Conservation (phyloP, 2,888 invertebrate genomes). For the Andrena bucephala region DNA sequence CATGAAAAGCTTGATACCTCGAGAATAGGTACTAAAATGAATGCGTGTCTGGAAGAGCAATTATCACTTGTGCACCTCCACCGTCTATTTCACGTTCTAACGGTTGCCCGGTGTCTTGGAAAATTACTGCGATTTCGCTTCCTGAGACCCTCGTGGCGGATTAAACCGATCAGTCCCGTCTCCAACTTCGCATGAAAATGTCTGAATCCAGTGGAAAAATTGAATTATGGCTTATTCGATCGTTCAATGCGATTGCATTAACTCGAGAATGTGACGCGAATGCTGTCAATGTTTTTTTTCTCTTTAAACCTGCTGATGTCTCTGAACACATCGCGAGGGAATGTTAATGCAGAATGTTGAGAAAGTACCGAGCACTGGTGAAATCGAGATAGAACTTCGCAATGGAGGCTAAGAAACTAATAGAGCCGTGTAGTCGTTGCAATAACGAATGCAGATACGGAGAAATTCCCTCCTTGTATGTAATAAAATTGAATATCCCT, state of each 20-base stretch:
- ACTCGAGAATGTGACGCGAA: too few relatives aligned
- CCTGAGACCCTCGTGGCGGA: background rate
- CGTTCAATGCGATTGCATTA: too few relatives aligned
- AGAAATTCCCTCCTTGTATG: background rate
- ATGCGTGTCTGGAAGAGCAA: constrained; percentile 38
- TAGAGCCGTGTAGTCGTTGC: background rate
- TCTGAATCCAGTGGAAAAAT: too few relatives aligned
- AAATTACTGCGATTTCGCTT: background rate
- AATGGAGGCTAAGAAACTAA: background rate
- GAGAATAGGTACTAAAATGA: constrained; percentile 41
- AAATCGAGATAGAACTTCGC: background rate
- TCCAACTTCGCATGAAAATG: background rate
- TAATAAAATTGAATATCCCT: constrained; percentile 37
- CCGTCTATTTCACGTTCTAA: background rate
- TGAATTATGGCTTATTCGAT: too few relatives aligned
- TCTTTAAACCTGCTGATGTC: too few relatives aligned
- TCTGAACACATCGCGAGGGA: too few relatives aligned
- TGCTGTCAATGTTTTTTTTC: too few relatives aligned
- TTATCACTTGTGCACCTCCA: constrained; percentile 33
- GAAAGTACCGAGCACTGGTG: background rate
- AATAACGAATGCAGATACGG: constrained; percentile 26
- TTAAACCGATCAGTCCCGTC: constrained; percentile 4
- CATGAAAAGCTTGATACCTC: constrained; percentile 34
- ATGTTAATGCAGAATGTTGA: background rate
- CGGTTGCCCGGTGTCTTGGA: background rate